Evolutionary conservation across 1,140 invertebrate species (phyloP).

Genomic region (Archivesica marissinica): DNA sequence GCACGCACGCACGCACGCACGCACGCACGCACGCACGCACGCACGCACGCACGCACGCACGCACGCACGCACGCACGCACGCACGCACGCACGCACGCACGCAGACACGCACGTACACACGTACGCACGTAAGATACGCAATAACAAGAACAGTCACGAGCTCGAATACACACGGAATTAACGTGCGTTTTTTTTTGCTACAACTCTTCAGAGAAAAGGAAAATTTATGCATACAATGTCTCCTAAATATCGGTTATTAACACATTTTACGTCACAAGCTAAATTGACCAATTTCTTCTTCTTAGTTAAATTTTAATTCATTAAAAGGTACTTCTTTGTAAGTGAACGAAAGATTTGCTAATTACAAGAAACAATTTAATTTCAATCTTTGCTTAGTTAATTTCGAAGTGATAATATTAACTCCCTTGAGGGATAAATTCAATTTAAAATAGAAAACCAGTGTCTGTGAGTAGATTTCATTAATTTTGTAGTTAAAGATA

Average conservation of each 20-base stretch:
- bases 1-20: no score
- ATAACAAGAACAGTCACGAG: no score
- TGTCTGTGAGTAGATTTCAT: conserved; percentile 31
- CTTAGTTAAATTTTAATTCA: conserved; percentile 43
- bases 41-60: no score
- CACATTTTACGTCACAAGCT: background rate
- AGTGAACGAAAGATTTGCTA: conserved; percentile 18
- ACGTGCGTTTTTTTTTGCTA: no score
- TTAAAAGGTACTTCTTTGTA: conserved; percentile 43
- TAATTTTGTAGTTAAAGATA: conserved; percentile 42
- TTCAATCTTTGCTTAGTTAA: conserved; percentile 36
- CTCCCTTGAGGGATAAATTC: conserved; percentile 1
- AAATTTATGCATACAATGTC: background rate
- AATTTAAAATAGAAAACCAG: conserved; percentile 34
- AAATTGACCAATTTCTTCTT: conserved; percentile 7
- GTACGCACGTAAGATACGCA: no score
- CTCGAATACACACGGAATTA: no score
- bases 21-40: no score
- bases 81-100: no score
- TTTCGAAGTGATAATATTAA: conserved; percentile 31
- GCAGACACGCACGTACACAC: no score
- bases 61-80: no score
- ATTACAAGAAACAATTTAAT: conserved; percentile 38
- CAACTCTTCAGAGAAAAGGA: no score
- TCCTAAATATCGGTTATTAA: conserved; percentile 45